Conservation (phyloP, 2,113 vertebrate species). For the Megaleporinus macrocephalus region DNA sequence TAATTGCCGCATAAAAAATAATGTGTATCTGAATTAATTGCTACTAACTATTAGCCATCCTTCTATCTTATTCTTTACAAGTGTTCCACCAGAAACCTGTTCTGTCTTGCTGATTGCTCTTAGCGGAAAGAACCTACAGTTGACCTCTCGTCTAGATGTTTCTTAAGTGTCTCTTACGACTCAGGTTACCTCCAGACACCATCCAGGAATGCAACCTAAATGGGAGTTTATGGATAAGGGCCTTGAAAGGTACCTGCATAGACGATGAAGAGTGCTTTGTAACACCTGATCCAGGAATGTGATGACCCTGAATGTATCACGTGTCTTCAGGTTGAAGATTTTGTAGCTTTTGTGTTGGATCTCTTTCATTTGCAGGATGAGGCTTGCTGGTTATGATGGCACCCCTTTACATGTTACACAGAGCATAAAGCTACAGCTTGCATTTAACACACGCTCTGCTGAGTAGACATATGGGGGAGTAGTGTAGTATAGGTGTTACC, state of each 20-base stretch:
- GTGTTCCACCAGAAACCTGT: neutral
- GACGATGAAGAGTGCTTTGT: constrained; percentile 65
- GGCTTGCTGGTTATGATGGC: constrained; percentile 62
- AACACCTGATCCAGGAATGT: constrained; percentile 69
- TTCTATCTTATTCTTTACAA: neutral
- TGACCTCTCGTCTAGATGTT: constrained; percentile 19
- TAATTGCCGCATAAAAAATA: too few relatives aligned
- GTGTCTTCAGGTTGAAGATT: constrained; percentile 55
- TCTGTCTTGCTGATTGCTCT: neutral
- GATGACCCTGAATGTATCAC: constrained; percentile 68
- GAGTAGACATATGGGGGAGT: constrained; percentile 4
- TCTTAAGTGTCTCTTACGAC: constrained; percentile 31
- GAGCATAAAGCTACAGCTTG: constrained; percentile 52
- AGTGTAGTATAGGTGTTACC: constrained; percentile 58
- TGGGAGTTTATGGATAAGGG: constrained; percentile 70
- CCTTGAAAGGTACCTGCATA: constrained; percentile 72
- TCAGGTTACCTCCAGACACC: constrained; percentile 57
- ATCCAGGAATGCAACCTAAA: constrained; percentile 66
- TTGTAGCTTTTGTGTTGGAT: constrained; percentile 59
- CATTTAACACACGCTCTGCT: constrained; percentile 4
- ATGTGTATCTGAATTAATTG: too few relatives aligned
- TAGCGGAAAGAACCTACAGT: neutral
- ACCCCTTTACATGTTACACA: constrained; percentile 53
- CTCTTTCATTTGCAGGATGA: constrained; percentile 56
- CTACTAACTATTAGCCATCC: constrained; percentile 50